These are phyloP conservation scores for Holothuria glaberrima DNA, from an alignment of 35 echinoderm and acorn worm species.

Conservation along the genomic window DNA sequence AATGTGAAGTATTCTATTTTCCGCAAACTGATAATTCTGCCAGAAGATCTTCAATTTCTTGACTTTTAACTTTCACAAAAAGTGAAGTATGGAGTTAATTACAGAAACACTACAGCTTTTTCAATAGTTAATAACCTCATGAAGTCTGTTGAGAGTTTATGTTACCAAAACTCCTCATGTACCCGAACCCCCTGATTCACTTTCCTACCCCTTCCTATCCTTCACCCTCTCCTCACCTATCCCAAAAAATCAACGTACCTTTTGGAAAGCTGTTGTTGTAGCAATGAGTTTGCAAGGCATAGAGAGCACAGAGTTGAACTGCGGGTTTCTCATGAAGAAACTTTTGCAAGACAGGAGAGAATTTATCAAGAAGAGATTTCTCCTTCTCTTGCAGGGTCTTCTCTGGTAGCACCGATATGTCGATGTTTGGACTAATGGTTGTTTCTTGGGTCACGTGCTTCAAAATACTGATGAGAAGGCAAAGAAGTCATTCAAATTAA, in stretches of 20 bases:
- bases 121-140: no score
- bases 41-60: no score
- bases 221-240: no score
- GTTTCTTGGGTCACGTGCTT: conserved; percentile 84
- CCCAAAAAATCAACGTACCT: conserved; percentile 44
- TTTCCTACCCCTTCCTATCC: no score
- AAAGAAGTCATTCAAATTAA: background rate
- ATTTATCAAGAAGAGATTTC: conserved; percentile 79
- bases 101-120: no score
- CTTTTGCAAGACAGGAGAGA: conserved; percentile 84
- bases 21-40: no score
- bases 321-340: conserved; percentile 88
- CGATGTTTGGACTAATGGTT: conserved; percentile 67
- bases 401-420: conserved; percentile 69
- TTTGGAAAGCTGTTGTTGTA: conserved; percentile 86
- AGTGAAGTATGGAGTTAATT: no score
- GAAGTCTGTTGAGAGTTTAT: no score
- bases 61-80: no score
- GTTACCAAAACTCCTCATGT: no score
- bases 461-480: conserved; percentile 73
- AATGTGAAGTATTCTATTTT: no score
- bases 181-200: no score
- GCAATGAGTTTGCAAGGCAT: conserved; percentile 92
- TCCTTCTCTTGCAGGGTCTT: conserved; percentile 88
- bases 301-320: conserved; percentile 88